Evolutionary conservation across 30 jellyfish, hydroid and myxozoan genomes (phyloP).

Genomic region (Catostylus mosaicus): DNA sequence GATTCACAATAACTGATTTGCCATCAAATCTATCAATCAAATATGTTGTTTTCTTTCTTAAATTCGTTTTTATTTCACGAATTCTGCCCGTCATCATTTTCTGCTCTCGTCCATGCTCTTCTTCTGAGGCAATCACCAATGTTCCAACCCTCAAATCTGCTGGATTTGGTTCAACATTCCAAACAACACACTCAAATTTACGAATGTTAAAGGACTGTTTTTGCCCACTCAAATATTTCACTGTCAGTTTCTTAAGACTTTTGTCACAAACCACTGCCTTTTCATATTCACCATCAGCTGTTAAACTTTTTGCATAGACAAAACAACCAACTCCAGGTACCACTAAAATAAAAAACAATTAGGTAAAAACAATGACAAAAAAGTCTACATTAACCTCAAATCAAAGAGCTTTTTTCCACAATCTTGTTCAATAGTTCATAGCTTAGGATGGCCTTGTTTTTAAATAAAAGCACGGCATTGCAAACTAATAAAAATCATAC

Average conservation of each 20-base stretch:
- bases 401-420: too few relatives aligned
- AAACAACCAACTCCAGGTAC: slow-evolving; percentile 84
- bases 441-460: too few relatives aligned
- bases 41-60: slow-evolving; percentile 47
- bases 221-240: slow-evolving; percentile 63
- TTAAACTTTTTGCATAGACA: slow-evolving; percentile 77
- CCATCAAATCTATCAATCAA: slow-evolving; percentile 38
- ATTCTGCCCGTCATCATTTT: slow-evolving; percentile 44
- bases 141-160: slow-evolving; percentile 53
- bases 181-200: slow-evolving; percentile 72
- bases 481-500: too few relatives aligned
- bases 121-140: slow-evolving; percentile 52
- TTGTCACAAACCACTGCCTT: slow-evolving; percentile 84
- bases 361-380: neutral
- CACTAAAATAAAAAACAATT: slow-evolving; percentile 36
- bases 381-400: too few relatives aligned
- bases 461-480: too few relatives aligned
- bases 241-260: slow-evolving; percentile 45
- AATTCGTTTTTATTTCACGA: slow-evolving; percentile 40
- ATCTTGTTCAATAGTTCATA: too few relatives aligned
- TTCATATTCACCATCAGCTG: slow-evolving; percentile 59
- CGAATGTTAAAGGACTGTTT: slow-evolving; percentile 61
- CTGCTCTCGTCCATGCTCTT: slow-evolving; percentile 51
- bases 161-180: slow-evolving; percentile 85
- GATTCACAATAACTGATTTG: slow-evolving; percentile 19